Percentiles rank a stretch among this genome's conserved stretches.
Conservation (phyloP, 2,113 vertebrate genomes). For the Circaetus gallicus region DNA sequence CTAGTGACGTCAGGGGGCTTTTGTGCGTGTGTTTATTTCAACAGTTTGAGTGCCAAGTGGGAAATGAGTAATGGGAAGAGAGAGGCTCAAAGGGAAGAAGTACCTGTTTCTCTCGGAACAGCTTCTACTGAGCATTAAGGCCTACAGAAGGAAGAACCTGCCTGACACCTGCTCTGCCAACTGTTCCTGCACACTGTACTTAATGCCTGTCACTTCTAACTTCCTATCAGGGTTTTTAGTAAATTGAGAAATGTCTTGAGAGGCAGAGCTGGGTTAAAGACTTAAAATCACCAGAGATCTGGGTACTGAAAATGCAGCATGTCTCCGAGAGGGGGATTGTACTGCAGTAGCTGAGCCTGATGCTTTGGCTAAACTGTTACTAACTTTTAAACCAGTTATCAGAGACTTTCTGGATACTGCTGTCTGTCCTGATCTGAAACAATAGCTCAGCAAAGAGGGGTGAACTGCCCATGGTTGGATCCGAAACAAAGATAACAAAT, state of each 20-base stretch:
- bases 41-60: neutral
- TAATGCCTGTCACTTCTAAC: neutral
- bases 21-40: conserved; percentile 12
- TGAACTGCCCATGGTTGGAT: neutral
- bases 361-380: neutral
- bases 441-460: neutral
- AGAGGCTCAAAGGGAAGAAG: neutral
- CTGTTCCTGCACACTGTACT: neutral
- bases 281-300: neutral
- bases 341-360: neutral
- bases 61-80: conserved; percentile 24
- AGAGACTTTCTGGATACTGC: neutral
- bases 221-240: neutral
- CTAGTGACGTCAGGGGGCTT: neutral
- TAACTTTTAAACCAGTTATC: neutral
- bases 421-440: neutral
- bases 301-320: neutral
- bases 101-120: neutral
- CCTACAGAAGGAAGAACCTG: neutral
- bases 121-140: neutral
- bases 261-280: neutral
- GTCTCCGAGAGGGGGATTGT: neutral
- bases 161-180: neutral
- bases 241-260: neutral
- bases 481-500: neutral